These are phyloP conservation scores for Amphiura filiformis DNA, from an alignment of 35 echinoderm and acorn worm species.

Conservation along the genomic window DNA sequence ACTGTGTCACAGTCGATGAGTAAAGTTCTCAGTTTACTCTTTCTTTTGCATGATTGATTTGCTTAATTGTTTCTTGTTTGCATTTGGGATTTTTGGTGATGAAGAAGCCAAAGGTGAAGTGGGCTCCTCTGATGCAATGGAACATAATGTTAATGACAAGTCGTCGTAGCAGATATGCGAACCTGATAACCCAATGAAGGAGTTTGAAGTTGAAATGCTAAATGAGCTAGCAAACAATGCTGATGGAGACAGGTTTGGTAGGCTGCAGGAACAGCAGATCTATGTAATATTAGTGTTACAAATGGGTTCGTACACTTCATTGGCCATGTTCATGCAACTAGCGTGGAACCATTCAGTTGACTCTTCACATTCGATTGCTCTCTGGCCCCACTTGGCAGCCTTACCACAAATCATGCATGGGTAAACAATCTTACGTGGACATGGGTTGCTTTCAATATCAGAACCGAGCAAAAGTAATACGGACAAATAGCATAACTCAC, in stretches of 20 bases:
- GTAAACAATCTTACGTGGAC: constrained; percentile 26
- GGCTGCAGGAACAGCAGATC: constrained; percentile 36
- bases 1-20: constrained; percentile 43
- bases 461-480: constrained; percentile 21
- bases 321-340: constrained; percentile 24
- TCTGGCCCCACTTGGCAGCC: constrained; percentile 47
- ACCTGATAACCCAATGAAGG: constrained; percentile 2
- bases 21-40: constrained; percentile 4
- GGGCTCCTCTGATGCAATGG: background rate
- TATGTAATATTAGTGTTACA: constrained; percentile 30
- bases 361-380: constrained; percentile 37
- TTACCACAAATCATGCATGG: constrained; percentile 45
- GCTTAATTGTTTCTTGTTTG: background rate
- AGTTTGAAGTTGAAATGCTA: constrained; percentile 32
- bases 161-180: background rate
- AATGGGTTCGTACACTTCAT: constrained; percentile 21
- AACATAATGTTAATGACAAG: background rate
- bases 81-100: constrained; percentile 14
- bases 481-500: constrained; percentile 10
- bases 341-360: constrained; percentile 37
- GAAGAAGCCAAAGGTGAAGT: constrained; percentile 27
- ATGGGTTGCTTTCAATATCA: constrained; percentile 38
- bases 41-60: background rate
- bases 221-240: constrained; percentile 24
- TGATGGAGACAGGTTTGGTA: constrained; percentile 30